These are phyloP conservation scores for Pheucticus melanocephalus DNA, from an alignment of 2,113 vertebrate genomes.

Conservation along the genomic window DNA sequence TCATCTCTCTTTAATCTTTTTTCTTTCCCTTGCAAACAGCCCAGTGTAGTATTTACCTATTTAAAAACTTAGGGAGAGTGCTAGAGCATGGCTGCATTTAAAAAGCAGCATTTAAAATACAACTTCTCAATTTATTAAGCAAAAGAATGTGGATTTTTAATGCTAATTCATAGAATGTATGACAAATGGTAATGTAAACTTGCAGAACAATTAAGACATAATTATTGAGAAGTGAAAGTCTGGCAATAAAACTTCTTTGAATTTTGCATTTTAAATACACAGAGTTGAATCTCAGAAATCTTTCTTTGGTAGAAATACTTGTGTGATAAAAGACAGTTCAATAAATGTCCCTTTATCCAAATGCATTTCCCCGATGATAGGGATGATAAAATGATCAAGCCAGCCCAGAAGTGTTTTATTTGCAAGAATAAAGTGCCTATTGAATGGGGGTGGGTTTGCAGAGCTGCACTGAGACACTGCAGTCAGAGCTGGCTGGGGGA, in stretches of 20 bases:
- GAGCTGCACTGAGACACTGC: background rate
- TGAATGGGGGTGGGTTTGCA: background rate
- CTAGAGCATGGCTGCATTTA: background rate
- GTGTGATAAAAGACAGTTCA: conserved; percentile 31
- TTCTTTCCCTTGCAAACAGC: background rate
- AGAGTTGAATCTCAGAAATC: conserved; percentile 4
- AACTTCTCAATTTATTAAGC: background rate
- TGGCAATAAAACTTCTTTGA: conserved; percentile 35
- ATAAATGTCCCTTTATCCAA: conserved; percentile 22
- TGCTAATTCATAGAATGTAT: background rate
- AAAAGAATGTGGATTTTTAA: background rate
- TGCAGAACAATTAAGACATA: conserved; percentile 27
- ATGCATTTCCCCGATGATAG: conserved; percentile 31
- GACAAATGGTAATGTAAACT: background rate
- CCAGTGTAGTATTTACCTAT: background rate
- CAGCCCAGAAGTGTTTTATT: background rate
- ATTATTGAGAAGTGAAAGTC: conserved; percentile 23
- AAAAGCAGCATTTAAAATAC: background rate
- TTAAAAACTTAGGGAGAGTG: background rate
- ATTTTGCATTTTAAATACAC: conserved; percentile 38
- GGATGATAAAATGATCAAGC: conserved; percentile 21
- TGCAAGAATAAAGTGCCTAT: background rate
- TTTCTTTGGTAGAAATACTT: conserved; percentile 30
- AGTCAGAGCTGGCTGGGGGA: background rate
- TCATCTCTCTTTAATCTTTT: background rate